phyloP scores from a whole-genome alignment of 2,888 invertebrate species.

The Agriopis leucophaearia region DNA sequence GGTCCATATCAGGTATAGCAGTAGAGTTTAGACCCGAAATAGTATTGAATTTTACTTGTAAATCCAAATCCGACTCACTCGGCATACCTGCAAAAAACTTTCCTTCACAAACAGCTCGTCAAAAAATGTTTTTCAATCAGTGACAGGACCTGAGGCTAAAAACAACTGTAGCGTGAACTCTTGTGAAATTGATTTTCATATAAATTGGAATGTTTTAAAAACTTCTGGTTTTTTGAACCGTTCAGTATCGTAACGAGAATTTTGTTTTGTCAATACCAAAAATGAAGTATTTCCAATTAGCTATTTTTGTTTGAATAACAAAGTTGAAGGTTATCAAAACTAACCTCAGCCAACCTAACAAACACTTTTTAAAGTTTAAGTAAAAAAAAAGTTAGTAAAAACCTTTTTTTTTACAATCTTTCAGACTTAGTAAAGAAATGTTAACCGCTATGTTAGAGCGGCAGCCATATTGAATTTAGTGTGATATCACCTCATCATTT shows the following conservation, averaged over 20 bases:
- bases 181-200: conserved; percentile 17
- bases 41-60: conserved; percentile 30
- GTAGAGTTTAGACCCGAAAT: conserved; percentile 48
- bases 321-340: neutral
- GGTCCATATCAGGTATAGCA: neutral
- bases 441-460: too few species aligned
- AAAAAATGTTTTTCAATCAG: conserved; percentile 15
- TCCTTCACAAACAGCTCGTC: conserved; percentile 1
- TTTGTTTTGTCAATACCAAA: neutral
- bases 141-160: conserved; percentile 14
- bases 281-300: conserved; percentile 1
- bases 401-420: too few species aligned
- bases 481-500: too few species aligned
- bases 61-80: neutral
- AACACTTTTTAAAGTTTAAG: neutral
- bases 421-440: too few species aligned
- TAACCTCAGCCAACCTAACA: neutral
- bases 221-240: conserved; percentile 12
- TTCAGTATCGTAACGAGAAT: conserved; percentile 12
- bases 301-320: neutral
- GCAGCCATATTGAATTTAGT: too few species aligned
- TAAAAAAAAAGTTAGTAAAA: neutral
- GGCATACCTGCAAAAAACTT: conserved; percentile 29
- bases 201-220: conserved; percentile 10
- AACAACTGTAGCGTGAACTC: conserved; percentile 9